Conservation (phyloP, 2,888 invertebrate genomes). For the Drosophila paucipuncta region DNA sequence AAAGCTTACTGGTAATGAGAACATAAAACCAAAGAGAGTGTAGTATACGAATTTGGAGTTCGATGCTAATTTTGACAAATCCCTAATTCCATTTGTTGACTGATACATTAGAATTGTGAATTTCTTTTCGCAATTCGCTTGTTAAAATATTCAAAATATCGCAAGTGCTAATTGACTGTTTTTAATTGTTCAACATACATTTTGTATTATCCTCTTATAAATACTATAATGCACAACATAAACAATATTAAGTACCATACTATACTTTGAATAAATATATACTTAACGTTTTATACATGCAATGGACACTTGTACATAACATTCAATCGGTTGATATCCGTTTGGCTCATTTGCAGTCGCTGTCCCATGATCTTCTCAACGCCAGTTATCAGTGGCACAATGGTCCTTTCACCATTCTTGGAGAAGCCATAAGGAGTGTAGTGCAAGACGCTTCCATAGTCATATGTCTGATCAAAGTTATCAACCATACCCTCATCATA, state of each 20-base stretch:
- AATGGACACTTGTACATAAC: slow-evolving; percentile 58
- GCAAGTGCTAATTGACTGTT: not conserved
- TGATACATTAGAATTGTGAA: not conserved
- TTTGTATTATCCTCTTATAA: not conserved
- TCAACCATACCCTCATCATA: slow-evolving; percentile 86
- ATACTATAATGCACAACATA: not conserved
- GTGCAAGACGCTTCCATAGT: slow-evolving; percentile 92
- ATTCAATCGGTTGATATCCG: slow-evolving; percentile 61
- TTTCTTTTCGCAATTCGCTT: not conserved
- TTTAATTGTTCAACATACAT: not conserved
- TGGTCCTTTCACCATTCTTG: slow-evolving; percentile 89
- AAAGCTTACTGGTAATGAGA: too few species aligned
- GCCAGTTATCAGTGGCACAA: slow-evolving; percentile 85
- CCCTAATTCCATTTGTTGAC: not conserved
- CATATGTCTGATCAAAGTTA: slow-evolving; percentile 89
- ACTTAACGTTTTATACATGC: not conserved
- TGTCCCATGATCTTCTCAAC: slow-evolving; percentile 60
- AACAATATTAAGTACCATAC: not conserved
- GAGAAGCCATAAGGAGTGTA: slow-evolving; percentile 91
- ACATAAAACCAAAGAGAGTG: too few species aligned
- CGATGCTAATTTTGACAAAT: not conserved
- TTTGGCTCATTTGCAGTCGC: slow-evolving; percentile 42
- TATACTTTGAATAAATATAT: not conserved
- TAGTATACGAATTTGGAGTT: not conserved
- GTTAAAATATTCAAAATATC: not conserved